Evolutionary conservation across 2,113 vertebrate genomes (phyloP), one percentile per base, ranked within the genome.

Genomic region (Laticauda colubrina): DNA sequence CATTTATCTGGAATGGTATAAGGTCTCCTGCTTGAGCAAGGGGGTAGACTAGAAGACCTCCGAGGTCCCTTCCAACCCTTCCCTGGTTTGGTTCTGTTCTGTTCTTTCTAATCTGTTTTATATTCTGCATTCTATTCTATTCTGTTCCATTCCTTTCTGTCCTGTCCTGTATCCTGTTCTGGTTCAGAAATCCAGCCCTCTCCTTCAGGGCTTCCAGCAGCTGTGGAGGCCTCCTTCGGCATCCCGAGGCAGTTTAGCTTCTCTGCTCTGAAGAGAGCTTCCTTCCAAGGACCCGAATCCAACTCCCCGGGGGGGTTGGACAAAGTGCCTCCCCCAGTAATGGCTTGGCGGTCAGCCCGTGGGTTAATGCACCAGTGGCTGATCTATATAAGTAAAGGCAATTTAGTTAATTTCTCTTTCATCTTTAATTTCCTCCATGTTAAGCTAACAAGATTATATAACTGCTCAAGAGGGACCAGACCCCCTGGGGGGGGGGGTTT

Each of bases 351-450:
- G 10, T 0, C 1, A 4, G 85, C 89, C 9, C 4, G 0, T 10
- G 1, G 0, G 5, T 1, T 34, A 5, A 93, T 88, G 92, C 0
- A 14, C 39, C 0, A 39, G 1, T 3, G 0, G 64, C 57, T 92
- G 92, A 90, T 94, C 94, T 34, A 0, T 1, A 10, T 43, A 92
- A 61, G 86, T 12, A 89, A 93, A 94, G 90, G 39, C 75, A 57
- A 88, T 93, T 93, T 57, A 92, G 90, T 93, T 61, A 88, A 88
- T 94, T 95, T 89, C 48, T 91, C 86, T 57, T 92, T 90, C 2
- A 0, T 75, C 88, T 95, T 96, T 97, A 81, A 94, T 95, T 96
- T 97, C 69, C 75, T 97, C 81, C 75, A 3, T 55, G 59, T 88
- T 95, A 94, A 95, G 91, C 12, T 9, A 85, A 90, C 92, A 94